phyloP scores from a whole-genome alignment of 2,113 vertebrate species.

The Hydrolagus affinis region DNA sequence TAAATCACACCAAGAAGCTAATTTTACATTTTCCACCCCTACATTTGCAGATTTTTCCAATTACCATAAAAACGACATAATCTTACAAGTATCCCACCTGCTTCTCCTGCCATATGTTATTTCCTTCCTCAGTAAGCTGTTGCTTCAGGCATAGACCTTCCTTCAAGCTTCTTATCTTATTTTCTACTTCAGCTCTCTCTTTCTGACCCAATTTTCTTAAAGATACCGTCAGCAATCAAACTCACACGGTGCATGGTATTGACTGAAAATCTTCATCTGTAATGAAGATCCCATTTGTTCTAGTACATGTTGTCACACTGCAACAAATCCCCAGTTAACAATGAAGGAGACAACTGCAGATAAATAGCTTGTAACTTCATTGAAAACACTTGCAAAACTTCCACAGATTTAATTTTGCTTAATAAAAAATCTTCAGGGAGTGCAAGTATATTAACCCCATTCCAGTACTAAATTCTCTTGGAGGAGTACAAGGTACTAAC shows the following conservation, averaged over 20 bases:
- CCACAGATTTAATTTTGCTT: no score
- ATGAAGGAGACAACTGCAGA: neutral
- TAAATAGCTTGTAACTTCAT: neutral
- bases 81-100: constrained; percentile 42
- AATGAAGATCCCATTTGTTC: constrained; percentile 23
- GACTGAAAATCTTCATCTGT: neutral
- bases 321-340: neutral
- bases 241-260: constrained; percentile 9
- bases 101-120: constrained; percentile 55
- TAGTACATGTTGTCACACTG: neutral
- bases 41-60: constrained; percentile 16
- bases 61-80: constrained; percentile 16
- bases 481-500: no score
- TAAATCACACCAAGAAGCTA: constrained; percentile 42
- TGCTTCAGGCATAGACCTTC: constrained; percentile 53
- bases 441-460: constrained; percentile 8
- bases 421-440: neutral
- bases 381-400: constrained; percentile 19
- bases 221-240: constrained; percentile 33
- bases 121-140: constrained; percentile 56
- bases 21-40: constrained; percentile 11
- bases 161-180: constrained; percentile 53
- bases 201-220: constrained; percentile 55
- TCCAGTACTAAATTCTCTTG: neutral
- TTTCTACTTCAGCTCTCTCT: constrained; percentile 52